Evolutionary conservation across 2,113 vertebrate genomes (phyloP), one percentile per base, ranked within the genome.

Genomic region (Xiphias gladius): DNA sequence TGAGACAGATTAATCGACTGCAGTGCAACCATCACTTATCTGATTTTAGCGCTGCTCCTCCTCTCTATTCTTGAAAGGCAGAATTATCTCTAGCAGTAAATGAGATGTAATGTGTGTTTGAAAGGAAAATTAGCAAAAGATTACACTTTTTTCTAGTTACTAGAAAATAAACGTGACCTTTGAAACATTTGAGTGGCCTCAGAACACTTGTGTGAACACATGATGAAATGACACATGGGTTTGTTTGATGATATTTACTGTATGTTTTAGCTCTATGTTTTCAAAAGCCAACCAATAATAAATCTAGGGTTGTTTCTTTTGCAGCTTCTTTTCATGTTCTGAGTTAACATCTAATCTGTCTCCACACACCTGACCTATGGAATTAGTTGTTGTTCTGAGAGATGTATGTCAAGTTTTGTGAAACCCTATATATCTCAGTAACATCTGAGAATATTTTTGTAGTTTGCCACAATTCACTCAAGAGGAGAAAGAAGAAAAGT

Each of bases 1-100:
- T 88, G 85, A 91, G 91, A 93, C 85, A 87, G 89, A 94, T 94
- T 92, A 92, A 93, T 92, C 55, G 86, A 93, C 89, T 87, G 83
- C 86, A 81, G 73, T 90, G 89, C 89, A 91, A 81, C 87, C 89
- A 76, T 70, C 90, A 80, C 90, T 94, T 92, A 93, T 94, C 93
- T 92, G 92, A 94, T 94, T 88, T 86, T 71, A 90, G 86, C 70
- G 20, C 92, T 80, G 85, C 88, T 89, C 91, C 93, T 89, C 91
- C 74, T 82, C 90, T 94, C 87, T 91, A 50, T 88, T 92, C 87
- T 85, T 92, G 87, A 91, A 89, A 92, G 86, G 86, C 86, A 79
- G 83, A 83, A 88, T 92, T 90, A 93, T 93, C 78, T 66, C n/a
- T 17, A 16, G 76, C 71, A 83, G 83, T 88, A 91, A 93, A 91